A percentile compares a stretch with the other conserved stretches of the same genome.
Evolutionary conservation across 2,113 vertebrate genomes (phyloP).

Genomic region (Phoxinus phoxinus): DNA sequence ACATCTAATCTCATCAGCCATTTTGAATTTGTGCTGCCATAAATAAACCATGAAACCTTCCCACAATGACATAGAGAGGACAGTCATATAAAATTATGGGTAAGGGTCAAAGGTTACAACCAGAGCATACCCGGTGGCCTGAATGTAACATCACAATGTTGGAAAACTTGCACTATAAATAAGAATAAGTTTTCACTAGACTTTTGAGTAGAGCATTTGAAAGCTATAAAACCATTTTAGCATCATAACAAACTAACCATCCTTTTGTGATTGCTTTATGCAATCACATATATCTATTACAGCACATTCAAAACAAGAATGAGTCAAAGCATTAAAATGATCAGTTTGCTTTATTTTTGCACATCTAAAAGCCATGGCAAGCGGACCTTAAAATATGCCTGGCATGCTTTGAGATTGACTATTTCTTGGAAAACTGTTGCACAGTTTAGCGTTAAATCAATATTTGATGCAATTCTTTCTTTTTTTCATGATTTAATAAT

Average conservation of each 20-base stretch:
- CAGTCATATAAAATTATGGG: neutral
- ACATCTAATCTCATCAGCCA: neutral
- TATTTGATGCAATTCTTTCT: neutral
- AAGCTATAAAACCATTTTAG: too few relatives aligned
- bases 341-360: neutral
- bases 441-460: conserved; percentile 37
- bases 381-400: neutral
- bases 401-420: neutral
- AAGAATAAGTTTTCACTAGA: neutral
- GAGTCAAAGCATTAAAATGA: neutral
- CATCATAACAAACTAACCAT: neutral
- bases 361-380: neutral
- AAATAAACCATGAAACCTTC: neutral
- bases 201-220: neutral
- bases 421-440: conserved; percentile 2
- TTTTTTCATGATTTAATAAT: neutral
- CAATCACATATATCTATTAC: neutral
- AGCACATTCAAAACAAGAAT: neutral
- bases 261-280: neutral
- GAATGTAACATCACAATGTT: neutral
- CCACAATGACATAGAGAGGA: neutral
- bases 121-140: neutral
- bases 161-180: neutral
- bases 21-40: neutral
- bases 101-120: neutral